These are phyloP conservation scores for Campopleginae sp. DNA, from an alignment of 2,888 invertebrate species.

Conservation along the genomic window DNA sequence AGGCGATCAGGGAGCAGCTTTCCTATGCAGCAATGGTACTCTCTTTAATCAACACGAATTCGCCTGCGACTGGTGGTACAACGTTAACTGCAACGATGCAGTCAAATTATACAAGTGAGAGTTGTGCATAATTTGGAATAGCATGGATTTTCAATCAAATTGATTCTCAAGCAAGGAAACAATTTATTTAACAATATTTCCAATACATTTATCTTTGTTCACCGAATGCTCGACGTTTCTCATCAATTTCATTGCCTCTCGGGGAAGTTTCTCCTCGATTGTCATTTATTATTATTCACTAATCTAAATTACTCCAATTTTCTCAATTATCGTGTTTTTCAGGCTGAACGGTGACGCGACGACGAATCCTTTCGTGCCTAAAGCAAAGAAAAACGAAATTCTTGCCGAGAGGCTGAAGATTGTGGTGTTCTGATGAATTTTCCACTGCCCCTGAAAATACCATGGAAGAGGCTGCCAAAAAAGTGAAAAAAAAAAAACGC, in stretches of 20 bases:
- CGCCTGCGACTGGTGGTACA: slow-evolving; percentile 97
- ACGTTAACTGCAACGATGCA: slow-evolving; percentile 93
- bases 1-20: slow-evolving; percentile 92
- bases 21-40: slow-evolving; percentile 94
- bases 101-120: slow-evolving; percentile 90
- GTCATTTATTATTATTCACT: background rate
- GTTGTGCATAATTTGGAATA: background rate
- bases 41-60: slow-evolving; percentile 94
- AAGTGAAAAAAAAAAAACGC: slow-evolving; percentile 1
- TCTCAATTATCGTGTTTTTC: slow-evolving; percentile 71
- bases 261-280: background rate
- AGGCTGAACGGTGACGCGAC: slow-evolving; percentile 92
- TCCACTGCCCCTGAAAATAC: slow-evolving; percentile 2
- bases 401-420: slow-evolving; percentile 78
- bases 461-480: slow-evolving; percentile 10
- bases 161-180: background rate
- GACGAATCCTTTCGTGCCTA: slow-evolving; percentile 92
- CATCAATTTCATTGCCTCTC: background rate
- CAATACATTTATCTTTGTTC: background rate
- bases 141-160: background rate
- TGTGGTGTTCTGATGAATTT: slow-evolving; percentile 73
- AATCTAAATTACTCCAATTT: background rate
- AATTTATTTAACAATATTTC: background rate
- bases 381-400: slow-evolving; percentile 87
- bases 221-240: background rate